These are phyloP conservation scores for Anthonomus grandis DNA, from an alignment of 1,140 invertebrate genomes.

Conservation along the genomic window DNA sequence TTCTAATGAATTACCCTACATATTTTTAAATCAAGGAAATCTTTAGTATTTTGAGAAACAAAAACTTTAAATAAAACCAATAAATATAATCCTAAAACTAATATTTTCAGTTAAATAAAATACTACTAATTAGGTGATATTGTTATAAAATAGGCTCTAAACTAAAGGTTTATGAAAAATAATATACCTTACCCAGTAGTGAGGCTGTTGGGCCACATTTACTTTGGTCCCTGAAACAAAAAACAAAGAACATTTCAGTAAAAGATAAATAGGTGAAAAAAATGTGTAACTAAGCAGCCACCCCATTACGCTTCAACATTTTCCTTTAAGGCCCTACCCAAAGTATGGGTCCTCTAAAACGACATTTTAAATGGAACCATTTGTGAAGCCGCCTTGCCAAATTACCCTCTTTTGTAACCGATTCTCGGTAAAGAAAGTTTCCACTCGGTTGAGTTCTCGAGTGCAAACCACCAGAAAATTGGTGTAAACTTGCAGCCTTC, in stretches of 20 bases:
- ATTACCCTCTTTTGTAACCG: slow-evolving; percentile 28
- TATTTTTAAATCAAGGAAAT: too few species aligned
- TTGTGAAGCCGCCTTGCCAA: slow-evolving; percentile 31
- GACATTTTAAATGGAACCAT: slow-evolving; percentile 25
- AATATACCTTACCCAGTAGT: slow-evolving; percentile 44
- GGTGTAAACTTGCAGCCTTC: slow-evolving; percentile 36
- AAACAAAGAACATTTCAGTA: slow-evolving; percentile 5
- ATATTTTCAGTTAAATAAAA: too few species aligned
- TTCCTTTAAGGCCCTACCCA: not conserved
- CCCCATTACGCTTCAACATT: not conserved
- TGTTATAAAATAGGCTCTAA: too few species aligned
- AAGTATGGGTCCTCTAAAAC: not conserved
- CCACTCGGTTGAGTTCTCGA: slow-evolving; percentile 10
- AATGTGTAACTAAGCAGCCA: not conserved
- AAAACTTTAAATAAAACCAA: too few species aligned
- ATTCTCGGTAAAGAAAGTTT: slow-evolving; percentile 21
- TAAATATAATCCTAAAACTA: too few species aligned
- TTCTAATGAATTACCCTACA: too few species aligned
- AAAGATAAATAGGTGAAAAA: not conserved
- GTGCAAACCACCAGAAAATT: slow-evolving; percentile 36
- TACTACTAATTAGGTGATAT: too few species aligned
- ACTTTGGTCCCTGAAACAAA: slow-evolving; percentile 41
- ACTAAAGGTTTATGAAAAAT: not conserved
- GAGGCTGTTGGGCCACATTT: slow-evolving; percentile 49
- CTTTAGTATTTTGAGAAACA: too few species aligned